phyloP scores from a whole-genome alignment of 2,113 vertebrate genomes.

The Charadrius vociferus region DNA sequence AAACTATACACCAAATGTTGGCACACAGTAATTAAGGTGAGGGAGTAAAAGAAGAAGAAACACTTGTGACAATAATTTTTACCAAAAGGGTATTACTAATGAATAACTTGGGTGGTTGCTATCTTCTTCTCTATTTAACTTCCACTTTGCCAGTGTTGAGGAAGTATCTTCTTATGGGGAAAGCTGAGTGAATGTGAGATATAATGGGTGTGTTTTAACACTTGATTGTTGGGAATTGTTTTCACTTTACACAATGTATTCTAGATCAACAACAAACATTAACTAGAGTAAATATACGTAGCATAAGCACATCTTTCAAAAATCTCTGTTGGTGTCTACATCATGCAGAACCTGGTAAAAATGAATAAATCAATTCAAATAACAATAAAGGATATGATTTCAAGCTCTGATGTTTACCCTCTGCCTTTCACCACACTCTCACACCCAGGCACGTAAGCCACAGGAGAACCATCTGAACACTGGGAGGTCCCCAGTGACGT shows the following conservation, averaged over 20 bases:
- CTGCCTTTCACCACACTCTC: neutral
- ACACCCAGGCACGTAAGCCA: neutral
- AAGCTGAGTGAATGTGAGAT: neutral
- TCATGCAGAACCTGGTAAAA: neutral
- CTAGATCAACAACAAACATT: neutral
- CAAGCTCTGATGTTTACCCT: neutral
- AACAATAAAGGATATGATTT: neutral
- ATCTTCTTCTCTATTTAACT: neutral
- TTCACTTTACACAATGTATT: neutral
- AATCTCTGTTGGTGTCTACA: neutral
- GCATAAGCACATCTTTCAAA: neutral
- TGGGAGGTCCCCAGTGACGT: rapidly evolving
- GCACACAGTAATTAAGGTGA: neutral
- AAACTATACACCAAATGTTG: neutral
- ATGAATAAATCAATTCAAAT: rapidly evolving
- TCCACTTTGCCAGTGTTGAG: neutral
- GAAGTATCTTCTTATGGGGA: neutral
- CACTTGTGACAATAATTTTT: neutral
- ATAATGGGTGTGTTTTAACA: neutral
- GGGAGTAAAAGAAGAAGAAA: neutral
- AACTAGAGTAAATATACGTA: neutral
- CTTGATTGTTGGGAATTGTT: neutral
- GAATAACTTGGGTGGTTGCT: neutral
- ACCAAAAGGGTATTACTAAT: neutral
- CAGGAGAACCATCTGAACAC: neutral